A percentile compares a stretch with the other conserved stretches of the same genome.
Conservation (phyloP, 2,888 invertebrate genomes). For the Tetropium fuscum region DNA sequence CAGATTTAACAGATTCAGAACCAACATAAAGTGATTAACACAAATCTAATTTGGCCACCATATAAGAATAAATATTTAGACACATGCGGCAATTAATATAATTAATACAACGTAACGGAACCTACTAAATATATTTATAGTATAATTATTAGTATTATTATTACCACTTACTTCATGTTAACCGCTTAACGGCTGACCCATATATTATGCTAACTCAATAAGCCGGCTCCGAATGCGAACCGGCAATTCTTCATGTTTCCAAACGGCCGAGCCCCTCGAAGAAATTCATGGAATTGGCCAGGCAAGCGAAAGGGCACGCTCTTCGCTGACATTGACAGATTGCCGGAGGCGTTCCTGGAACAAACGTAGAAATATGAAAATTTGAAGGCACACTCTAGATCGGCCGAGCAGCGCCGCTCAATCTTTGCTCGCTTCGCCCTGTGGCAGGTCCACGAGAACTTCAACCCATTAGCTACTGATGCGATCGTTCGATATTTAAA, state of each 20-base stretch:
- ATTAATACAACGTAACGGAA: no score
- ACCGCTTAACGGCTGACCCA: no score
- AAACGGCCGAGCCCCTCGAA: conserved; percentile 26
- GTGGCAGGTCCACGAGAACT: conserved; percentile 62
- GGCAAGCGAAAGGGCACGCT: conserved; percentile 53
- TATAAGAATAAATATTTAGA: no score
- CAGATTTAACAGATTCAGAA: no score
- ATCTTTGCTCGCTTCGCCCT: conserved; percentile 58
- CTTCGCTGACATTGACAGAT: conserved; percentile 57
- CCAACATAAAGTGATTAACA: no score
- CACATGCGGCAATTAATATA: no score
- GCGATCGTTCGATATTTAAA: conserved; percentile 33
- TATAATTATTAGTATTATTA: no score
- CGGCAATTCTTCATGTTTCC: conserved; percentile 27
- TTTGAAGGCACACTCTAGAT: conserved; percentile 57
- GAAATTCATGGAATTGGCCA: conserved; percentile 57
- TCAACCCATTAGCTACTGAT: conserved; percentile 50
- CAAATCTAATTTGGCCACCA: no score
- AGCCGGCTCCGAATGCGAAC: conserved; percentile 47
- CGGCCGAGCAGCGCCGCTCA: conserved; percentile 53
- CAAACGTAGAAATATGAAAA: conserved; percentile 60
- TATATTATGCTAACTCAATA: conserved; percentile 58
- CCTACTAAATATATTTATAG: no score
- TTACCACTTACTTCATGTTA: no score
- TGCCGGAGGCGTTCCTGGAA: conserved; percentile 53